Base-by-base conservation (phyloP, 2,797 vertebrate species). In the Myotis vivesi region DNA sequence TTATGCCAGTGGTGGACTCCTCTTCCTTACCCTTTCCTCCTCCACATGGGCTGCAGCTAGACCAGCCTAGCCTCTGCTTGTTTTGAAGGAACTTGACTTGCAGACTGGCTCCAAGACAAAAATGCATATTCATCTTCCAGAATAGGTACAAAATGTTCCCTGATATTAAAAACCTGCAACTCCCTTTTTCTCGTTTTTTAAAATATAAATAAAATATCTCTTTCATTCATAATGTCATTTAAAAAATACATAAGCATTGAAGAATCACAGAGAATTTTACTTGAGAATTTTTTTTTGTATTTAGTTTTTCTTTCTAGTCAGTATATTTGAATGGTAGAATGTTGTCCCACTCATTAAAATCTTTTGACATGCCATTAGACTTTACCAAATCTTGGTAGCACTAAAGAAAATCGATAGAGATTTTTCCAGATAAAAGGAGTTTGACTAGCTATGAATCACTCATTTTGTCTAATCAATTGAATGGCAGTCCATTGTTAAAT, bases 61-160 rank as follows among this genome's bases (percentile, higher is more conserved):
- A 71, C 0, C 0, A 0, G 68, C 84, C 57, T 30, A 81, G 82
- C 28, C 57, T 96, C 57, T 81, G 69, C 82, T 66, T 92, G 49
- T 66, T 90, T 87, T 59, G 79, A 91, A 97, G 20, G 49, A 2
- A 59, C 44, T n/a, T 57, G 84, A 92, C 57, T 97, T 96, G 89
- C 66, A 94, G 86, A 95, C 84, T 76, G 28, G 79, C 80, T 96
- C 15, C 23, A 82, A 76, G 49, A 85, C 17, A 85, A 77, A 88
- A 80, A 77, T 53, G 10, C 15, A 51, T 38, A 33, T 59, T 93
- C 23, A 55, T 91, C 66, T 87, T 83, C 83, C 84, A 88, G 22
- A 97, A 95, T 89, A 97, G 95, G 97, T 97, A 81, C 95, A 96
- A 92, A 95, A 53, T 66, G 33, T 91, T 33, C 91, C 76, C 96